phyloP scores from a whole-genome alignment of 2,888 invertebrate species.

The Dusona sp. region DNA sequence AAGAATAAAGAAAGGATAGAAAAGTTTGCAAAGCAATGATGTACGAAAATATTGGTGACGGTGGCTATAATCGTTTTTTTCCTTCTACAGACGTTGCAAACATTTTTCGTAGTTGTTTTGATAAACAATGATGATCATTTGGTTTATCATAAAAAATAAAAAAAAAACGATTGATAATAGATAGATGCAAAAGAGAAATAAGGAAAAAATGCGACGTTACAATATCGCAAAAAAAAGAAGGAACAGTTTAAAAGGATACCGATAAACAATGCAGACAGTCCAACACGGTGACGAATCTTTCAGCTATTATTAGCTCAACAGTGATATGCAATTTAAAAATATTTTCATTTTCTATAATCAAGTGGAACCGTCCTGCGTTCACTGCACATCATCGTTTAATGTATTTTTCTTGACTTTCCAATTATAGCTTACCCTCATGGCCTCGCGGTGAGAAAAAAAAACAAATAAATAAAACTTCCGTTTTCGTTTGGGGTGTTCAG shows the following conservation, averaged over 20 bases:
- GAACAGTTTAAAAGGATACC: not conserved
- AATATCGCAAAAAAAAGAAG: not conserved
- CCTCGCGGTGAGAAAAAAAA: not conserved
- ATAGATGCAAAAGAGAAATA: not conserved
- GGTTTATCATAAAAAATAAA: not conserved
- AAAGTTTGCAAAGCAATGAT: not conserved
- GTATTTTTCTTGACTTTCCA: not conserved
- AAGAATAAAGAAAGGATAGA: not conserved
- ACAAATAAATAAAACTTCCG: not conserved
- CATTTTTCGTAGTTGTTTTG: not conserved
- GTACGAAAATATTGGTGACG: not conserved
- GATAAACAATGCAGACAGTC: not conserved
- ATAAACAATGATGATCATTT: not conserved
- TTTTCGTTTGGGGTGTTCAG: not conserved
- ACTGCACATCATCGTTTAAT: not conserved
- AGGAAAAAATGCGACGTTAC: not conserved
- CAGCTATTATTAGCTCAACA: conserved; percentile 12
- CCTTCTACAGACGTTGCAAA: not conserved
- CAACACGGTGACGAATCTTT: not conserved
- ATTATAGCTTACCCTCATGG: not conserved
- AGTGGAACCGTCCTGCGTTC: conserved; percentile 33
- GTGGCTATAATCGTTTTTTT: not conserved
- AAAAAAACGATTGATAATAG: not conserved
- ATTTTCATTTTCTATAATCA: conserved; percentile 4
- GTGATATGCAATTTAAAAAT: not conserved